Evolutionary conservation across 2,888 invertebrate species (phyloP), one percentile per base, ranked within the genome.

Genomic region (Cerastoderma edule): DNA sequence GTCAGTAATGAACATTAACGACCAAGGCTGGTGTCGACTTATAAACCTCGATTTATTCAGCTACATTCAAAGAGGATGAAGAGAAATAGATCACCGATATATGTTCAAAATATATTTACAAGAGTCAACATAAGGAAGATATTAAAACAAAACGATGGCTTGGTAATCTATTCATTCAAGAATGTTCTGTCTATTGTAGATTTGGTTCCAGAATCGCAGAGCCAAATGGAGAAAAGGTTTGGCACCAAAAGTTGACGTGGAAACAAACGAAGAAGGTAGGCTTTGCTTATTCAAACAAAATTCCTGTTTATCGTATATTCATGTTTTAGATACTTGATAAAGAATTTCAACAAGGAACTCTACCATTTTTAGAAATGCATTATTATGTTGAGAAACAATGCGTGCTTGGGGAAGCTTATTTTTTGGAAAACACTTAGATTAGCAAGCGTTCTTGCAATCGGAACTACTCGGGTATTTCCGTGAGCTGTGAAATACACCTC

Each of bases 171-270:
- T n/a, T n/a, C n/a, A n/a, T n/a, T n/a, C n/a, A n/a, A n/a, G n/a
- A n/a, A n/a, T 10, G 13, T 39, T 16, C 44, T 68, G 67, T 56
- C 28, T 44, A 30, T 22, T 74, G 22, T 72, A 88, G 88, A 87
- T 88, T 2, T 88, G 88, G 88, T 88, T 87, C 44, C 88, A 88
- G 71, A 88, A 88, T 72, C 68, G 88, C 72, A 65, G 88, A 46
- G 88, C 88, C 10, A 88, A 88, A 67, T 88, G 87, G 88, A 72
- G 88, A 44, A 88, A 88, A 71, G 88, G 88, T 0, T 68, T 86
- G 13, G 73, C 80, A 4, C 88, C 88, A 1, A 84, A 83, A 48
- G 83, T 88, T 13, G 82, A 83, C 32, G 56, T 86, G 0, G 64
- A 70, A 4, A 56, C 70, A 10, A 48, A 63, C 63, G 79, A 75